Percentiles rank a stretch among this genome's conserved stretches.
phyloP scores from a whole-genome alignment of 1,140 invertebrate genomes.

The Mactra quadrangularis region DNA sequence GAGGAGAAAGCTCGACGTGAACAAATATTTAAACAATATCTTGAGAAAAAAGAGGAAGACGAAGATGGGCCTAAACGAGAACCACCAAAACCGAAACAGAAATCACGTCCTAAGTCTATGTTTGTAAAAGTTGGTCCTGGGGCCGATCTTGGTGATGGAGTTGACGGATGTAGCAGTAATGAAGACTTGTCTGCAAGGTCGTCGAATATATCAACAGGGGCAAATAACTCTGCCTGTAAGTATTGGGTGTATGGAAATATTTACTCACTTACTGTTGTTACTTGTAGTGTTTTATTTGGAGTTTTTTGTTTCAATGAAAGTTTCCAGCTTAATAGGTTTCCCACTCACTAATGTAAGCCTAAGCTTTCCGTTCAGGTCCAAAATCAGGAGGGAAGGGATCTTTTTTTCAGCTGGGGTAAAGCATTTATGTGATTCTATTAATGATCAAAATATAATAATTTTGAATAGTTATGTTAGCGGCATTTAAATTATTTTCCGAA shows the following conservation, averaged over 20 bases:
- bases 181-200: constrained; percentile 38
- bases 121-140: constrained; percentile 62
- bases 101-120: constrained; percentile 74
- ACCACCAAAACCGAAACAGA: constrained; percentile 21
- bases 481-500: no score
- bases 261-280: neutral
- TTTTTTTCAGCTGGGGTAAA: no score
- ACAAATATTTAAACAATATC: constrained; percentile 96
- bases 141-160: constrained; percentile 36
- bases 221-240: constrained; percentile 45
- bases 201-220: neutral
- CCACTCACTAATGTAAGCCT: no score
- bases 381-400: no score
- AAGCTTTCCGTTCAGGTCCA: no score
- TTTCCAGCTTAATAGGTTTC: no score
- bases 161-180: constrained; percentile 10
- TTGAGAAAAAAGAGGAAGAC: constrained; percentile 95
- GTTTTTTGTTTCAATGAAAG: no score
- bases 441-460: no score
- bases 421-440: no score
- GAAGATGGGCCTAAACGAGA: constrained; percentile 16
- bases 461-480: no score
- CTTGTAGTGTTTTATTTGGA: no score
- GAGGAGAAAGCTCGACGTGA: constrained; percentile 94
- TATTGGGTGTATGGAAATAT: neutral